Percentiles rank a stretch among this genome's conserved stretches.
phyloP scores from a whole-genome alignment of 35 echinoderm and acorn worm species.

The Lytechinus pictus region DNA sequence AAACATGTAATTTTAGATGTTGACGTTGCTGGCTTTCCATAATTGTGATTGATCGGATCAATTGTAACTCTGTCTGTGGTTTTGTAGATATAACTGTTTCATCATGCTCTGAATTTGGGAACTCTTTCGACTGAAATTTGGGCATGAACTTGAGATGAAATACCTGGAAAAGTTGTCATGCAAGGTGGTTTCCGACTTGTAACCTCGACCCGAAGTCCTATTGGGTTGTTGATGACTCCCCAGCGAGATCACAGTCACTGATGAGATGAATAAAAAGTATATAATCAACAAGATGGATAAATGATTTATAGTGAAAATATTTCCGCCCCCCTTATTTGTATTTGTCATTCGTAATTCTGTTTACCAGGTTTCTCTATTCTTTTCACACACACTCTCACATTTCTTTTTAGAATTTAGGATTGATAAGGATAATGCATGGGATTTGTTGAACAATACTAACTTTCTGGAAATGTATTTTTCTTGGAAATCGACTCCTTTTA shows the following conservation, averaged over 20 bases:
- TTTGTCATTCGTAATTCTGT: background rate
- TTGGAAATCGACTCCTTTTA: no score
- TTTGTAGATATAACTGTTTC: no score
- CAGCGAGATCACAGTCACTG: background rate
- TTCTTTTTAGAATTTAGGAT: no score
- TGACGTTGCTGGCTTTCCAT: no score
- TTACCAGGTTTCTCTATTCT: background rate
- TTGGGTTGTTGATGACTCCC: background rate
- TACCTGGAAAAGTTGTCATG: slow-evolving; percentile 1
- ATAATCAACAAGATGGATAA: background rate
- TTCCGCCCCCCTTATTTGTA: background rate
- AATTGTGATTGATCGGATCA: no score
- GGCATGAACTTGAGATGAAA: background rate
- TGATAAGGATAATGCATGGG: no score
- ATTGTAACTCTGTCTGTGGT: no score
- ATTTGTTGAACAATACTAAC: no score
- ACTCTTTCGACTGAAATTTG: background rate
- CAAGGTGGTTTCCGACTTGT: background rate
- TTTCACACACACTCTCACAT: no score
- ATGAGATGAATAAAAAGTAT: background rate
- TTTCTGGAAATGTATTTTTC: no score
- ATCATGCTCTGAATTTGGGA: no score
- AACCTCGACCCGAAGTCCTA: background rate
- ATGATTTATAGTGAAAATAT: background rate
- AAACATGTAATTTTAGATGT: no score